These are phyloP conservation scores for Blastomussa wellsi DNA, from an alignment of 92 coral and sea anemone species.

Conservation along the genomic window DNA sequence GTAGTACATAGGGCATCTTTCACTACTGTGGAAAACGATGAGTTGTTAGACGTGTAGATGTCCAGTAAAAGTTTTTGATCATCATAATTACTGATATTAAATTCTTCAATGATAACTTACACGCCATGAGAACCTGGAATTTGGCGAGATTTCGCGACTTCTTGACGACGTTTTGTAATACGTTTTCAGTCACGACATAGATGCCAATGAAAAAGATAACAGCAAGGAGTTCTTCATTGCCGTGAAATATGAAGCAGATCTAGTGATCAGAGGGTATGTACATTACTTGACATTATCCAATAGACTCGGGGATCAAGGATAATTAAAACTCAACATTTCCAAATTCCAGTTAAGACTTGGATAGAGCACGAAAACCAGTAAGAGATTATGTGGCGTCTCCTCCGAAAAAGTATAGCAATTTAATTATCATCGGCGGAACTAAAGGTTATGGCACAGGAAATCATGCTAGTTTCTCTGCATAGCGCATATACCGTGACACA, in stretches of 20 bases:
- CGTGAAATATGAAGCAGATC: constrained; percentile 83
- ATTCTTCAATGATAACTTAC: not conserved
- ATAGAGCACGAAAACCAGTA: too few relatives aligned
- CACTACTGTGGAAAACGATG: too few relatives aligned
- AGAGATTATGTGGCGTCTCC: too few relatives aligned
- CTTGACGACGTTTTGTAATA: not conserved
- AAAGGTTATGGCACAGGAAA: not conserved
- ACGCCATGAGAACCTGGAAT: not conserved
- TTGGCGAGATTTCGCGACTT: not conserved
- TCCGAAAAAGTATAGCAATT: too few relatives aligned
- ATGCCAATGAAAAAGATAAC: constrained; percentile 47
- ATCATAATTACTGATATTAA: not conserved
- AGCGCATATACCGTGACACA: not conserved
- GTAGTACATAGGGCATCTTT: too few relatives aligned
- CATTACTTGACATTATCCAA: not conserved
- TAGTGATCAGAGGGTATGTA: constrained; percentile 76
- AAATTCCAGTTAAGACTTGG: too few relatives aligned
- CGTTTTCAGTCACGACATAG: constrained; percentile 56
- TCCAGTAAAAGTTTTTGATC: not conserved
- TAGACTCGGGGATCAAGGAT: too few relatives aligned
- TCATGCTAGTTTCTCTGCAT: not conserved
- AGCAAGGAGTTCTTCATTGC: constrained; percentile 54
- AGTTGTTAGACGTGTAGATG: too few relatives aligned
- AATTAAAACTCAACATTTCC: too few relatives aligned
- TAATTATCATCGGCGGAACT: not conserved